Conservation (phyloP, 2,888 invertebrate genomes). For the Synergus gifuensis region DNA sequence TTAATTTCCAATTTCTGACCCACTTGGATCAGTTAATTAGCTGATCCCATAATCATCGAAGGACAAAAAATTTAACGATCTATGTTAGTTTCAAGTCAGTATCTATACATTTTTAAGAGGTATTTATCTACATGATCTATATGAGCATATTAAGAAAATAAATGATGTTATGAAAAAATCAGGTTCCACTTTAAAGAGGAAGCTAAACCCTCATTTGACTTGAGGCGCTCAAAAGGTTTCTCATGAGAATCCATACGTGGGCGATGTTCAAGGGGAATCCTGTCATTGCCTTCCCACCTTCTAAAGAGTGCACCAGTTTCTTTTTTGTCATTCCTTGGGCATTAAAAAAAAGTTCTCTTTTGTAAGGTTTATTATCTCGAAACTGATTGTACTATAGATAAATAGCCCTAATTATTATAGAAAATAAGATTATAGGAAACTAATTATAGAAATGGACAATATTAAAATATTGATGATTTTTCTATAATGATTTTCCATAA, state of each 20-base stretch:
- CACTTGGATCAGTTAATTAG: not conserved
- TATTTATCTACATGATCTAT: slow-evolving; percentile 8
- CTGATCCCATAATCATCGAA: not conserved
- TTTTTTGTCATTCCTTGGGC: slow-evolving; percentile 24
- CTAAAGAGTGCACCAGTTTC: slow-evolving; percentile 48
- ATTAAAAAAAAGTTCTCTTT: not conserved
- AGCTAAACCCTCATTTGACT: slow-evolving; percentile 32
- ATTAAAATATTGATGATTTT: too few species aligned
- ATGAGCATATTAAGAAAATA: slow-evolving; percentile 19
- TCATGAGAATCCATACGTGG: slow-evolving; percentile 48
- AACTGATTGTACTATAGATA: not conserved
- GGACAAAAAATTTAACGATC: not conserved
- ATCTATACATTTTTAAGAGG: not conserved
- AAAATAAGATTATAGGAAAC: too few species aligned
- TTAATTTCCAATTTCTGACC: not conserved
- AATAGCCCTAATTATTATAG: not conserved
- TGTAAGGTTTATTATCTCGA: not conserved
- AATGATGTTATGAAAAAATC: slow-evolving; percentile 22
- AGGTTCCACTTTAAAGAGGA: slow-evolving; percentile 10
- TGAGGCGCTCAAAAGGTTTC: slow-evolving; percentile 25
- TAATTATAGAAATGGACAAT: too few species aligned
- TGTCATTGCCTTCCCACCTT: slow-evolving; percentile 50
- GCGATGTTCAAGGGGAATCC: slow-evolving; percentile 52
- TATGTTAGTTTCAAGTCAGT: not conserved
- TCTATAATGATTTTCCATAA: too few species aligned